Evolutionary conservation across 2,797 vertebrate genomes (phyloP), one percentile per base, ranked within the genome.

Genomic region (Oreochromis grahami): DNA sequence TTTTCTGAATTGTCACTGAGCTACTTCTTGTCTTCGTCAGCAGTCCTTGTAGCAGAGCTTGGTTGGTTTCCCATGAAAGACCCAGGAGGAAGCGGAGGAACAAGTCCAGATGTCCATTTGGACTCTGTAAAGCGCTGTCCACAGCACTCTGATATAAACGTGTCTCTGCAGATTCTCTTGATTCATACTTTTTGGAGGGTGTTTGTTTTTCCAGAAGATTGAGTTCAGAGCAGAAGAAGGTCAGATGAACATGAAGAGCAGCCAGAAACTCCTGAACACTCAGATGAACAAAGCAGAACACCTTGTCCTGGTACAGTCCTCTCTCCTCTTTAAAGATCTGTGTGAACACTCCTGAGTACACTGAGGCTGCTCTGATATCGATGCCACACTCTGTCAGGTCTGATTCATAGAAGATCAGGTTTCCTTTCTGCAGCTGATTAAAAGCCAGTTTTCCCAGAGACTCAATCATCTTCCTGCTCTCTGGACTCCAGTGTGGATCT

Each of bases 191-290:
- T 32, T 19, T 32, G 56, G 56, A 60, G 29, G 56, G 8, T 34
- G 56, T 34, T 60, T 60, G 56, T 60, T 60, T 34, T 60, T 60
- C 29, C 17, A 34, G 17, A 19, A 52, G 29, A 58, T 79, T 58
- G 36, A 43, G 17, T 26, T 14, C 32, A 58, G 13, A 34, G 45
- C 41, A 41, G 48, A 8, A 32, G 14, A 45, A 56, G 9, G 63
- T 29, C 14, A 82, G 45, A 50, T 78, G 72, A 6, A 82, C 76
- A 78, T 79, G 74, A 32, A 86, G 38, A 78, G 84, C 74, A 29
- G 84, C 80, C 29, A 86, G 7, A 68, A 60, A 60, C 56, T 60
- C 56, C 56, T 60, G 56, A 60, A 60, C 29, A 60, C 56, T 60
- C 15, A 60, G 43, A 70, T 86, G 84, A 6, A 86, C 10, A 19